Evolutionary conservation across 2,113 vertebrate genomes (phyloP), one percentile per base, ranked within the genome.

Genomic region (Archocentrus centrarchus): DNA sequence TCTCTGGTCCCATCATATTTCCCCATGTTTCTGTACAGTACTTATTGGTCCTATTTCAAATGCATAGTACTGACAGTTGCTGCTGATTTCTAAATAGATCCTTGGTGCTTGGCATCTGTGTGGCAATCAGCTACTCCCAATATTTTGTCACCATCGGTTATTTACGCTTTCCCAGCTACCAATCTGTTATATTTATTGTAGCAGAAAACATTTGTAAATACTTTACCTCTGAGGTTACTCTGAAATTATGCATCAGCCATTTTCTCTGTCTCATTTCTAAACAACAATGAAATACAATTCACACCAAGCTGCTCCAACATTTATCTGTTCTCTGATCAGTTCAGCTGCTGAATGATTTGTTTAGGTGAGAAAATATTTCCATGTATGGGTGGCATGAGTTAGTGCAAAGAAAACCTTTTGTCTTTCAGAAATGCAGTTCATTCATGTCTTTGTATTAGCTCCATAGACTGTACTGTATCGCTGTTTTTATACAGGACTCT

Each of bases 271-370:
- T 59, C 57, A 77, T 77, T 77, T 77, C n/a, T 17, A 39, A 35
- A 6, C 8, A 27, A 77, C 68, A 76, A 39, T 77, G 35, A 59
- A 77, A 77, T 44, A 27, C 57, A 59, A 59, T 41, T 27, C 35
- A 7, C 22, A 27, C n/a, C 35, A 59, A 59, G 14, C 75, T 77
- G 75, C 22, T 59, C 14, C 55, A 37, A 50, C 50, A 41, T 59
- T 76, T 76, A 59, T 58, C 68, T 73, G 47, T 73, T 53, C 47
- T 27, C 68, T 73, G 18, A 73, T 73, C 68, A 73, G 44, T 53
- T 73, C 44, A 73, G 44, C 68, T 20, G 11, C 47, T 73, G 44
- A 73, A 73, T 53, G 6, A 55, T 55, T 73, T 32, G 66, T 73
- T 1, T 27, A 70, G 5, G 11, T 70, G 66, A 73, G 44, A 73